A percentile compares a stretch with the other conserved stretches of the same genome.
Evolutionary conservation across 1,140 invertebrate genomes (phyloP).

Genomic region (Ooceraea biroi): DNA sequence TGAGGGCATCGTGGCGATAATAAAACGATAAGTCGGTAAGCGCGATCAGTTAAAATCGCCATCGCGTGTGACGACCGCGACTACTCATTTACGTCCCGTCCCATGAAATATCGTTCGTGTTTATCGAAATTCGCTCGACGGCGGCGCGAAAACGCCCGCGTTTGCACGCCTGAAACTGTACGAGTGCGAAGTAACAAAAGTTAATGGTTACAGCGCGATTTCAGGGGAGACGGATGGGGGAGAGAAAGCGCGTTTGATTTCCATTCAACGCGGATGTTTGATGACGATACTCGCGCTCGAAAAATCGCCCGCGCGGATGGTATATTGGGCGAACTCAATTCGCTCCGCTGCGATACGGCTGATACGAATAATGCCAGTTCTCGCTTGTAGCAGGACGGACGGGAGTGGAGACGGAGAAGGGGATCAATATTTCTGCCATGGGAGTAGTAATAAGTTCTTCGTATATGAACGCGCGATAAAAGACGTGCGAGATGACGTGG

Average conservation of each 20-base stretch:
- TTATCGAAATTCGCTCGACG: slow-evolving; percentile 41
- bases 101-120: slow-evolving; percentile 11
- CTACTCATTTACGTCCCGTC: slow-evolving; percentile 4
- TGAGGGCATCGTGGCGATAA: not conserved
- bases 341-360: slow-evolving; percentile 16
- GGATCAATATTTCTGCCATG: slow-evolving; percentile 1
- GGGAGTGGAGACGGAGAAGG: not conserved
- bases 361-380: slow-evolving; percentile 40
- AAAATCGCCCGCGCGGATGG: slow-evolving; percentile 22
- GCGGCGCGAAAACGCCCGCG: not conserved
- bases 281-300: not conserved
- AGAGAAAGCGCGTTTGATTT: slow-evolving; percentile 28
- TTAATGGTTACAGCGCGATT: not conserved
- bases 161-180: not conserved
- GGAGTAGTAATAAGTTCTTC: slow-evolving; percentile 3
- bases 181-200: not conserved
- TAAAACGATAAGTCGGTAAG: not conserved
- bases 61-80: not conserved
- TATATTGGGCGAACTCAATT: slow-evolving; percentile 35
- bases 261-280: slow-evolving; percentile 32
- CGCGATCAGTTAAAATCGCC: not conserved
- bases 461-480: slow-evolving; percentile 23
- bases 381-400: no score
- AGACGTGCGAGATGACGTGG: not conserved
- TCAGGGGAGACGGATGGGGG: not conserved